Evolutionary conservation across 2,888 invertebrate genomes (phyloP), one percentile per base, ranked within the genome.

Genomic region (Coenonympha glycerion): DNA sequence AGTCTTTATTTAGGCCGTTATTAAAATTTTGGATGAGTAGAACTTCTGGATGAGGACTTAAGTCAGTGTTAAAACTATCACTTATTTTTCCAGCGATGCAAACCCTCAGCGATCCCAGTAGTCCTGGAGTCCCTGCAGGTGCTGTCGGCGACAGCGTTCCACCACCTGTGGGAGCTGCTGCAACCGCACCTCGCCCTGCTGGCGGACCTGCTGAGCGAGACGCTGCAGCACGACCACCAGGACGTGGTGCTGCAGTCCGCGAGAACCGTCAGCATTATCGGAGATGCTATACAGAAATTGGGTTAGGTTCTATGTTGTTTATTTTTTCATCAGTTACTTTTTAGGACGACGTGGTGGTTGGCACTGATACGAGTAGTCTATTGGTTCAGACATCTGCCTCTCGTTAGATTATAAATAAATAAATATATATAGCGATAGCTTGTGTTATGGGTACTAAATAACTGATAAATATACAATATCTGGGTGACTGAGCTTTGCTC

Each of bases 101-200:
- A 73, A 47, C 71, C 76, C 1, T 77, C 88, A n/a, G 79, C 87
- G 0, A 89, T 91, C 11, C 92, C 95, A 13, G 89, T 95, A 39
- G 89, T 93, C 53, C 78, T 95, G 15, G 95, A 95, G 75, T 93
- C 94, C 9, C 83, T 95, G 0, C 94, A 94, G 84, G 90, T 94
- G 1, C 63, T 93, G 0, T 89, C 90, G 0, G 90, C 90, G 0
- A 87, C 92, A 66, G 87, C 88, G 1, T 86, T 90, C 51, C 89
- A 90, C 52, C 91, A 92, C 66, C 89, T 91, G 47, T 66, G 78
- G 0, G 78, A 88, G 33, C 74, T 91, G 24, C 78, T 91, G 55
- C 83, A 83, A 55, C 68, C 89, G 8, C 89, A 92, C 66, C 70
- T 94, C 31, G 70, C 75, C 0, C 65, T 90, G n/a, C 75, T 95